These are phyloP conservation scores for Zoanthus gigantus DNA, from an alignment of 92 coral and sea anemone species.

Conservation along the genomic window DNA sequence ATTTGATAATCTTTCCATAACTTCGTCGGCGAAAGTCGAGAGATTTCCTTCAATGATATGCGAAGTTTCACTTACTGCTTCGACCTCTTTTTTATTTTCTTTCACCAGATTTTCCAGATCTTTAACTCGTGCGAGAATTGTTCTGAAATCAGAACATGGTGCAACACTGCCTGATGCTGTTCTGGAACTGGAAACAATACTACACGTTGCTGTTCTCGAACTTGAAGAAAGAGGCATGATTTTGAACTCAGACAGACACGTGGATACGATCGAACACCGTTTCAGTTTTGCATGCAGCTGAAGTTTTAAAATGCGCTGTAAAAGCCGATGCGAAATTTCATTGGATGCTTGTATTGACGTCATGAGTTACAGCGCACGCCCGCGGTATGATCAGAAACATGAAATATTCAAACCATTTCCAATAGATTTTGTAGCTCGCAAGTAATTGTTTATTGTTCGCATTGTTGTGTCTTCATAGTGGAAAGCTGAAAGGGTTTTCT, in stretches of 20 bases:
- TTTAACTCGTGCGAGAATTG: not conserved
- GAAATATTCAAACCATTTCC: not conserved
- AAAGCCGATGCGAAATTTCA: not conserved
- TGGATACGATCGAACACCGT: not conserved
- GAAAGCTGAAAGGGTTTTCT: too few species aligned
- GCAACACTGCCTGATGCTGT: constrained; percentile 1
- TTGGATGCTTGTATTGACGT: not conserved
- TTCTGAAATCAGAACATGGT: not conserved
- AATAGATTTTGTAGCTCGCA: not conserved
- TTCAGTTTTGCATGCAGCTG: not conserved
- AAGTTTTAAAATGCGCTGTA: not conserved
- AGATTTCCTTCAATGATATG: not conserved
- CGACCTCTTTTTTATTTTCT: not conserved
- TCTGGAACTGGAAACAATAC: not conserved
- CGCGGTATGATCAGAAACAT: not conserved
- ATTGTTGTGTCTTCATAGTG: not conserved
- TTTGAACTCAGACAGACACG: not conserved
- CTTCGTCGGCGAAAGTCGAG: not conserved
- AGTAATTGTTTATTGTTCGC: too few species aligned
- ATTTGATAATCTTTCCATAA: not conserved
- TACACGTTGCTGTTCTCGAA: not conserved
- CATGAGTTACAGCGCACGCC: not conserved
- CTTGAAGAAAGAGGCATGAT: not conserved
- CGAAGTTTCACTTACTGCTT: not conserved
- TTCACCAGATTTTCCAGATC: not conserved